Evolutionary conservation across 2,797 vertebrate genomes (phyloP), one percentile per base, ranked within the genome.

Genomic region (Hyperoplus lanceolatus): DNA sequence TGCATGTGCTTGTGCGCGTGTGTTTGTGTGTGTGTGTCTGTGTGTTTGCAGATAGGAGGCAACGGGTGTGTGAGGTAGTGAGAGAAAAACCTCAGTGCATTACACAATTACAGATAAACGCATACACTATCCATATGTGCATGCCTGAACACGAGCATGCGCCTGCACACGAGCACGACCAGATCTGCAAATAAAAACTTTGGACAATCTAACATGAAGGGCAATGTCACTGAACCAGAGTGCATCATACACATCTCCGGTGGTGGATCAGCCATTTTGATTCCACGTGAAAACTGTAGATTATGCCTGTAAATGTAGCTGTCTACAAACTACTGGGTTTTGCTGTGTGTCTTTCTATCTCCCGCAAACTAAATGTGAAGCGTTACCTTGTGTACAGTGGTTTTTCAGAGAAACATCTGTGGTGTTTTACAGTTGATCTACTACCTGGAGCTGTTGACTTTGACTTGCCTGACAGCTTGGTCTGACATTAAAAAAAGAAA

Each of bases 251-350:
- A 76, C 64, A 62, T 64, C 59, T 66, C 58, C 29, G 29, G 29
- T 63, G 58, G 36, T 55, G 36, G 45, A 66, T 73, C 55, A 68
- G 50, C 29, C 43, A 65, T 70, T 73, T 84, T 58, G 55, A 82
- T 70, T 70, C 59, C 48, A 48, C 77, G 64, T 88, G 69, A n/a
- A 29, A 88, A 77, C 69, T 85, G 82, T 86, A 90, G 66, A 89
- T 77, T 75, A 79, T 67, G 75, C 77, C 78, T 92, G 90, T 93
- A 87, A 64, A 87, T 87, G 51, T 84, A 36, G 61, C 71, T 53
- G 70, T 86, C 75, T 77, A 77, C 74, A 79, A 85, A 82, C 64
- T 45, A 70, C 73, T 79, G 89, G 83, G 69, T 65, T 67, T 83
- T 70, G 21, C 59, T 89, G 65, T 78, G 65, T 84, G 76, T 89